A percentile compares a stretch with the other conserved stretches of the same genome.
Evolutionary conservation across 2,797 vertebrate genomes (phyloP).

Genomic region (Fundulus diaphanus): DNA sequence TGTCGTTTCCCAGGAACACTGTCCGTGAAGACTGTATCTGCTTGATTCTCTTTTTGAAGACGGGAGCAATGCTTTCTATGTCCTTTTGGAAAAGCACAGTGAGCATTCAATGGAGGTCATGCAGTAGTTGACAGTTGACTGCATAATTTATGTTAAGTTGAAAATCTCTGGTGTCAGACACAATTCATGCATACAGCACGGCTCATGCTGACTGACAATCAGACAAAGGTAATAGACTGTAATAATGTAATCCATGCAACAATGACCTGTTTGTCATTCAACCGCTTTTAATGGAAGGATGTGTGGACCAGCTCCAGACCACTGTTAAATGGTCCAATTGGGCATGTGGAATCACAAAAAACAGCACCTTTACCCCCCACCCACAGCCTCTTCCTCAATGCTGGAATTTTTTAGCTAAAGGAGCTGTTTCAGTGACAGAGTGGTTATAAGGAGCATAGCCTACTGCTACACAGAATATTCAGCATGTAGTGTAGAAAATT

Average conservation of each 20-base stretch:
- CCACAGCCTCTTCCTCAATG: background rate
- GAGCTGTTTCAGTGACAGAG: background rate
- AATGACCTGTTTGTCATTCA: slow-evolving; percentile 34
- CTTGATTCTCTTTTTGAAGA: slow-evolving; percentile 65
- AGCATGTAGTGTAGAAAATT: background rate
- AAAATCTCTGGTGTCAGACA: slow-evolving; percentile 77
- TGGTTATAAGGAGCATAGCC: background rate
- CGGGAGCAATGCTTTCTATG: slow-evolving; percentile 61
- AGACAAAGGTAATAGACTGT: slow-evolving; percentile 54
- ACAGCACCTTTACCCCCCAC: background rate
- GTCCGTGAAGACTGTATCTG: slow-evolving; percentile 66
- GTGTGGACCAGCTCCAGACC: slow-evolving; percentile 13
- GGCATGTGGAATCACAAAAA: background rate
- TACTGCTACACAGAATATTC: background rate
- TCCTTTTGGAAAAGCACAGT: slow-evolving; percentile 69
- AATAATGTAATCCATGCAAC: slow-evolving; percentile 53
- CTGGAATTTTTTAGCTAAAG: background rate
- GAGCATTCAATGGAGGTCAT: slow-evolving; percentile 71
- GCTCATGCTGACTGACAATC: slow-evolving; percentile 50
- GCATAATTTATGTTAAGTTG: slow-evolving; percentile 82
- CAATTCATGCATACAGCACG: slow-evolving; percentile 73
- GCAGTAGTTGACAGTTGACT: slow-evolving; percentile 79
- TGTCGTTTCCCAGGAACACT: slow-evolving; percentile 66
- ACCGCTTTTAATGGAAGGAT: slow-evolving; percentile 19
- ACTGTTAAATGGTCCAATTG: background rate